Evolutionary conservation across 2,113 vertebrate genomes (phyloP), one percentile per base, ranked within the genome.

Genomic region (Grallaria varia): DNA sequence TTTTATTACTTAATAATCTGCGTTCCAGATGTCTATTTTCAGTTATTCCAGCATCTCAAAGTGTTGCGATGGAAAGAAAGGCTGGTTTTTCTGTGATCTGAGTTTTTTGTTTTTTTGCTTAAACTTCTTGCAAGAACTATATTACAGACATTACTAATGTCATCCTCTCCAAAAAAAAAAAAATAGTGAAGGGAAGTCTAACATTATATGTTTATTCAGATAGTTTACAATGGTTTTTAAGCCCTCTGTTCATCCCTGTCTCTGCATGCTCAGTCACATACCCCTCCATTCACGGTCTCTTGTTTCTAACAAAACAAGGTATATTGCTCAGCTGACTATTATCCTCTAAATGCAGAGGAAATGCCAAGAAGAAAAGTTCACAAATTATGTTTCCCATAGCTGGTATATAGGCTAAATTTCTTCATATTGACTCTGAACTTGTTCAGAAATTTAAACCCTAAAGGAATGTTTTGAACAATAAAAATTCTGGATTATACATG

Each of bases 391-490:
- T 84, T 87, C 14, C 31, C 10, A 20, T n/a, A 52, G 49, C 44
- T 84, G 81, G 49, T 12, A 28, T 33, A 44, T 28, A 59, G 22
- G 56, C 40, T 52, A 63, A 49, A 74, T 59, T 59, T 87, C 68
- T 91, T 73, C 62, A 94, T 86, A 81, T 14, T 56, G 47, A 44
- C 40, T 68, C 44, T 72, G 17, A 91, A 47, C 4, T 76, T 77
- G n/a, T 95, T 95, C 69, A 91, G 71, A 87, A 79, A 87, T 93
- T 53, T 62, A 91, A 93, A 66, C 87, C 59, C 84, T 77, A 39
- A 86, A 80, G 84, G 33, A 90, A 91, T 59, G 30, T 91, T 94
- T 83, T 76, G 58, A 83, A 83, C 45, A 80, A 71, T 93, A 67
- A 45, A 68, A n/a, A 37, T 9, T 17, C 90, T 81, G 73, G 53